Evolutionary conservation across 2,888 invertebrate genomes (phyloP), one percentile per base, ranked within the genome.

Genomic region (Omphaloscelis lunosa): DNA sequence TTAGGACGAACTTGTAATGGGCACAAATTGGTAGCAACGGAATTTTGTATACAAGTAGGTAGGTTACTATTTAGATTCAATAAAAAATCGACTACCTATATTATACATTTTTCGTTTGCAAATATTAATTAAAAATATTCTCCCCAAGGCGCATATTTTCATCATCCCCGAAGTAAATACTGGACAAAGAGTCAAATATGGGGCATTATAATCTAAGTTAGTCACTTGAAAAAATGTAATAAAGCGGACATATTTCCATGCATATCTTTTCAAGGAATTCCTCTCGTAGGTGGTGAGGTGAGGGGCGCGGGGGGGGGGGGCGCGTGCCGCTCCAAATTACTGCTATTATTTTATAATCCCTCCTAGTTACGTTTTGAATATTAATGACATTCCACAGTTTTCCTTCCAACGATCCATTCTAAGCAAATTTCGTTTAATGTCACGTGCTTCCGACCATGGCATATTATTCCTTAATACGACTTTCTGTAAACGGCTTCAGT

Each of bases 261-360:
- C 96, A 95, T 96, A 96, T 95, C 96, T 95, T 95, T 94, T 94
- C 93, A 93, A 92, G 94, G 92, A 94, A 96, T 96, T 95, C 94
- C 94, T 87, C 86, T 80, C 91, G 87, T 88, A 90, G 91, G 92
- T 93, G 88, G 88, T 83, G 88, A 86, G 87, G 88, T 80, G 85
- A 79, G 89, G 89, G 84, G 83, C 74, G 86, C 77, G 89, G 82
- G 87, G 84, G 84, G 89, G 82, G 87, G 84, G 84, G 92, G 91
- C 93, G 93, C 94, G 93, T 93, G 93, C 95, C 95, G 93, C 90
- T 93, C 95, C 91, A 96, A 96, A 96, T 96, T 96, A 96, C 96
- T 96, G 94, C 96, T 96, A 96, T 96, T 96, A 96, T 96, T 96
- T 96, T 96, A 96, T 96, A 96, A 96, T 96, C 95, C 96, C 95